Evolutionary conservation across 2,113 vertebrate species (phyloP), one percentile per base, ranked within the genome.

Genomic region (Indicator indicator): DNA sequence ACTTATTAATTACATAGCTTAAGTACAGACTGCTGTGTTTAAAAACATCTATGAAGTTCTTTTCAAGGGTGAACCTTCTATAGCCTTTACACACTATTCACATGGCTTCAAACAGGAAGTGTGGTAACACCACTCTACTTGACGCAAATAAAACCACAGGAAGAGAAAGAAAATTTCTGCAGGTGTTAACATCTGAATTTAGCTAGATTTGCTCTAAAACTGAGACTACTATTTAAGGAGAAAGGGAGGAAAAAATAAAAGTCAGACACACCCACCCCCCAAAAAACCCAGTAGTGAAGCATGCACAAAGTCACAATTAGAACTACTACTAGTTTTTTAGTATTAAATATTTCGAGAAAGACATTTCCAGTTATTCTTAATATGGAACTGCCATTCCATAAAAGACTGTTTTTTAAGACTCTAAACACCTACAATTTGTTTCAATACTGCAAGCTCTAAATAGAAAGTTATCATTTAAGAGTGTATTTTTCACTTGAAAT

Each of bases 81-180:
- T 69, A 70, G 54, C 28, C 32, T 94, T 73, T 74, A 19, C 23
- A 27, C 9, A 38, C 17, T 3, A 10, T 24, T 83, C 64, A 33
- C 36, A 52, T 6, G 63, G 79, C 50, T 93, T 71, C 76, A 72
- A 88, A 90, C 91, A 95, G 92, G 86, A 96, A 93, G n/a, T 46
- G 50, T 1, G 13, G 48, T 71, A 92, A 94, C 38, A 40, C 54
- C 0, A 1, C 36, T 79, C 48, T 82, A 80, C 54, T 75, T 86
- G 36, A 81, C 62, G 63, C 63, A 90, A 89, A 83, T 42, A 87
- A 94, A 83, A 83, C 84, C 88, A 94, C 67, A 94, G 79, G 84
- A 96, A 93, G 67, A 82, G 36, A 52, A 93, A 76, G 56, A 94
- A 87, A 70, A 74, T 12, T 27, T 74, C 62, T 64, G 58, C 81